Evolutionary conservation across 92 coral and sea anemone genomes (phyloP), one percentile per base, ranked within the genome.

Genomic region (Epizoanthus ramosus): DNA sequence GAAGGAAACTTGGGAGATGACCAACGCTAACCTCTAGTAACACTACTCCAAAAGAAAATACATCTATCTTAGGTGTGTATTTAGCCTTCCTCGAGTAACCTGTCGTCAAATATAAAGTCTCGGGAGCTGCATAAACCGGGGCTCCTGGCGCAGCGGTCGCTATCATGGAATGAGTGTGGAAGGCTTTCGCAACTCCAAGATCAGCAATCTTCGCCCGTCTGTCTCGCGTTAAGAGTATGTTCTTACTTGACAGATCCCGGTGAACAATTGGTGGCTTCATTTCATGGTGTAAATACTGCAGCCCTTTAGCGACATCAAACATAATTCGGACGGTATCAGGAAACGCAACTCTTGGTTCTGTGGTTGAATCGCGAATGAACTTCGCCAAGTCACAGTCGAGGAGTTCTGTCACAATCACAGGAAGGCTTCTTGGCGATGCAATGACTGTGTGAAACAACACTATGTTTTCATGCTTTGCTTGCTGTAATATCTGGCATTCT

Each of bases 41-140:
- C 71, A 91, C 18, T 3, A 90, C 95, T 1, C 95, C 95, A 80
- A 85, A 91, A 58, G 95, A 91, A 80, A 91, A 91, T 45, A 91
- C 86, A 84, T 91, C 95, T 68, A 91, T 58, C 84, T 91, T 89
- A 31, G 79, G 88, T 13, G 88, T 89, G 85, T 91, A 91, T 57
- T 18, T 81, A 15, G 87, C 87, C 68, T 83, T 79, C 68, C 52
- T 63, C 47, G 63, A 45, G 17, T 68, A 83, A 6, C 47, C 53
- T 45, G 18, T 73, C 73, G n/a, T 52, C 21, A 90, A 88, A 21
- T 74, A 86, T n/a, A n/a, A n/a, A 3, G 95, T 91, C 67, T 91
- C 95, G 47, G 95, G 95, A 2, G 95, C 95, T 14, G 92, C 89
- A 63, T 91, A 91, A 4, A 91, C 81, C 24, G 83, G 90, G 0